These are phyloP conservation scores for Apteryx owenii DNA, from an alignment of 2,113 vertebrate species.

Conservation along the genomic window DNA sequence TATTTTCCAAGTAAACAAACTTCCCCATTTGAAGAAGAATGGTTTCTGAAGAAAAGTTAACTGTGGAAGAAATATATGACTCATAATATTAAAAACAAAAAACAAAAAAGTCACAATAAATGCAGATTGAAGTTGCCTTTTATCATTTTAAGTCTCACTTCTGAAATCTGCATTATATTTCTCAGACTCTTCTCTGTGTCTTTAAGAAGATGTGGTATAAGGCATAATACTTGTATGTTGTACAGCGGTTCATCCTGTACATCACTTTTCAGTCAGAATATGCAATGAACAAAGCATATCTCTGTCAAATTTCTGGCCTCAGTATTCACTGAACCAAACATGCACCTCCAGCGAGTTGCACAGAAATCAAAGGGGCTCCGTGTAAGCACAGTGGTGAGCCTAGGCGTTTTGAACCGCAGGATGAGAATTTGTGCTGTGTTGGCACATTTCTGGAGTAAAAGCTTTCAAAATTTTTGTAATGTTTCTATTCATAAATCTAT, in stretches of 20 bases:
- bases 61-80: neutral
- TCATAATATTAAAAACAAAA: neutral
- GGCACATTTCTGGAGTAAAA: neutral
- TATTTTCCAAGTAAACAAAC: neutral
- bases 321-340: neutral
- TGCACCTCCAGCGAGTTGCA: neutral
- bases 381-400: neutral
- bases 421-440: neutral
- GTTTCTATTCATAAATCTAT: neutral
- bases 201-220: neutral
- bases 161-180: neutral
- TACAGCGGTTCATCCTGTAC: neutral
- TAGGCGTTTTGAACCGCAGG: neutral
- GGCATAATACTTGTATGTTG: neutral
- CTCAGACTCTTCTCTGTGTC: neutral
- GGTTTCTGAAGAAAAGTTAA: neutral
- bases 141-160: neutral
- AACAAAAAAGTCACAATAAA: neutral
- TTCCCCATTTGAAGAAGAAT: neutral
- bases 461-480: neutral
- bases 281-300: neutral
- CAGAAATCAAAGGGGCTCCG: accelerated
- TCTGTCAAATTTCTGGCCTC: neutral
- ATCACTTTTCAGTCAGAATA: neutral
- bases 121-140: neutral